A percentile compares a stretch with the other conserved stretches of the same genome.
Evolutionary conservation across 2,888 invertebrate species (phyloP).

Genomic region (Mesorhabditis belari): DNA sequence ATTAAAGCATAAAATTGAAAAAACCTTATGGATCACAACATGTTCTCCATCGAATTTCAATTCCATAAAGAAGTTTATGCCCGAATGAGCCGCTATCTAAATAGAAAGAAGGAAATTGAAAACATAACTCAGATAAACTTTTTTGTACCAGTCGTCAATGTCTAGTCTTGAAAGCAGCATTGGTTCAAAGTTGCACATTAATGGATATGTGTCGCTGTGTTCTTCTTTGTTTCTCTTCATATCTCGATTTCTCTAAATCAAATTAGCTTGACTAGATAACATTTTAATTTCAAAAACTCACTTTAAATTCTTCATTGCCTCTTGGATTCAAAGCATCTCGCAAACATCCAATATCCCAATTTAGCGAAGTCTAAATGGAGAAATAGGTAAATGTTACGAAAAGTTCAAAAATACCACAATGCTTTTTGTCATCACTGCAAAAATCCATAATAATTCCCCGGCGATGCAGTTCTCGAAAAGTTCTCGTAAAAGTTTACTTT

Average conservation of each 20-base stretch:
- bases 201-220: neutral
- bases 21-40: neutral
- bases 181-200: neutral
- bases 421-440: neutral
- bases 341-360: neutral
- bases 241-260: neutral
- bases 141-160: neutral
- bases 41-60: neutral
- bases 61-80: neutral
- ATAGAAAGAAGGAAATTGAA: neutral
- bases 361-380: neutral
- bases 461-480: neutral
- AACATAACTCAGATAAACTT: neutral
- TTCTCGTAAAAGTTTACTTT: neutral
- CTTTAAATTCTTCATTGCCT: neutral
- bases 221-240: neutral
- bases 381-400: no score
- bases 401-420: no score
- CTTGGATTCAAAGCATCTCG: neutral
- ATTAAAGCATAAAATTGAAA: neutral
- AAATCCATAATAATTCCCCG: neutral
- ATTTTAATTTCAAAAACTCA: no score
- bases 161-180: neutral
- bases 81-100: neutral
- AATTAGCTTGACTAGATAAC: no score